These are phyloP conservation scores for Morpho achilles DNA, from an alignment of 2,888 invertebrate species.

Conservation along the genomic window DNA sequence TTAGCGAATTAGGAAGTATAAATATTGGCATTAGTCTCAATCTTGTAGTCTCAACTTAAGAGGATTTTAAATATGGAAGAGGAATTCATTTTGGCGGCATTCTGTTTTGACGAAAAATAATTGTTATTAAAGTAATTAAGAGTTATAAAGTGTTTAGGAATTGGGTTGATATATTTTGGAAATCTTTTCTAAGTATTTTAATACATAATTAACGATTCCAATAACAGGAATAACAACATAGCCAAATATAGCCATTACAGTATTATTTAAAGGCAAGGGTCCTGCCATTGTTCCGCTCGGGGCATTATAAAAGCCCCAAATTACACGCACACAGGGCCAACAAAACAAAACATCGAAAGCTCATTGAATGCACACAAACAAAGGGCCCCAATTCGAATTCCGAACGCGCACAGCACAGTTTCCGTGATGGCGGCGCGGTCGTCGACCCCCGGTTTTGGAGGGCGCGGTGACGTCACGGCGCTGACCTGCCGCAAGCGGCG, in stretches of 20 bases:
- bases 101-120: too few relatives aligned
- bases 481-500: constrained; percentile 63
- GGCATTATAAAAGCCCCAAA: constrained; percentile 34
- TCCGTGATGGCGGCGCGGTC: constrained; percentile 71
- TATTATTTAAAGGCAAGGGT: constrained; percentile 29
- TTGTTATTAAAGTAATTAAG: too few relatives aligned
- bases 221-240: background rate
- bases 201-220: too few relatives aligned
- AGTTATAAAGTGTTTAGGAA: too few relatives aligned
- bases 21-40: too few relatives aligned
- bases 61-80: too few relatives aligned
- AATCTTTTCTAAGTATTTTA: too few relatives aligned
- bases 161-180: too few relatives aligned
- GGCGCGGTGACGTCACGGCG: constrained; percentile 72
- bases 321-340: constrained; percentile 41
- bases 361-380: constrained; percentile 51
- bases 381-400: constrained; percentile 70
- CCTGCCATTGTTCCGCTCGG: constrained; percentile 25
- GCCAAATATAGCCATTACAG: constrained; percentile 27
- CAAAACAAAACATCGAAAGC: constrained; percentile 32
- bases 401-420: constrained; percentile 72
- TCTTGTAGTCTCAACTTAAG: too few relatives aligned
- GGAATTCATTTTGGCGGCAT: too few relatives aligned
- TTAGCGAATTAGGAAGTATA: too few relatives aligned
- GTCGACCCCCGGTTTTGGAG: constrained; percentile 68